Conservation (phyloP, 1,140 invertebrate genomes). For the Cotesia typhae region DNA sequence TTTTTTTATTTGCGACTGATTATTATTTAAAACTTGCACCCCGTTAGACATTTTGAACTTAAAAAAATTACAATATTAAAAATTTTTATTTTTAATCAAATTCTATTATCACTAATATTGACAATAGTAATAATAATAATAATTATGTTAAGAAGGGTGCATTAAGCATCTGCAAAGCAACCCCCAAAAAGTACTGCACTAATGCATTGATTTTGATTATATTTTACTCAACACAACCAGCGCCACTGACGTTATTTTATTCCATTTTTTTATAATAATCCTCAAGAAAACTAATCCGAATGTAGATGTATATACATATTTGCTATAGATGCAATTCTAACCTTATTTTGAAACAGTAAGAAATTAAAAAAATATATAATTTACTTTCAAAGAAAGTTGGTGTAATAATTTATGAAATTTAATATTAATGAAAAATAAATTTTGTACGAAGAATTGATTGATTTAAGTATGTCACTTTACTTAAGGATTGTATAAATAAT, state of each 20-base stretch:
- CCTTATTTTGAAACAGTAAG: no score
- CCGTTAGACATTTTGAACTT: conserved; percentile 40
- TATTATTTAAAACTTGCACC: conserved; percentile 38
- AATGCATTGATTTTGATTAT: conserved; percentile 46
- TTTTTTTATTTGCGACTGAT: conserved; percentile 36
- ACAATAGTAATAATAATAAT: background rate
- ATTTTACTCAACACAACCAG: conserved; percentile 26
- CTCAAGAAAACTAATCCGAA: conserved; percentile 3
- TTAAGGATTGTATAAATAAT: no score
- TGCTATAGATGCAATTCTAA: no score
- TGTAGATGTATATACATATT: background rate
- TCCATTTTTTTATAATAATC: no score
- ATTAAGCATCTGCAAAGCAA: conserved; percentile 34
- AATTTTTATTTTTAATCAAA: no score
- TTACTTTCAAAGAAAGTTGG: no score
- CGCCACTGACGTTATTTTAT: conserved; percentile 31
- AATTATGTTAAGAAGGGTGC: background rate
- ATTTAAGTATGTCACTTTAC: no score
- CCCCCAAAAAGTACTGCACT: conserved; percentile 41
- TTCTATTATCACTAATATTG: background rate
- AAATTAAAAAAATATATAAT: no score
- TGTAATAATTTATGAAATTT: no score
- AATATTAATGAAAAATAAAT: no score
- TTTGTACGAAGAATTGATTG: no score
- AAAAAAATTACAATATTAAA: conserved; percentile 2